Percentiles rank a stretch among this genome's conserved stretches.
Evolutionary conservation across 2,888 invertebrate species (phyloP).

Genomic region (Ophion obscuratus): DNA sequence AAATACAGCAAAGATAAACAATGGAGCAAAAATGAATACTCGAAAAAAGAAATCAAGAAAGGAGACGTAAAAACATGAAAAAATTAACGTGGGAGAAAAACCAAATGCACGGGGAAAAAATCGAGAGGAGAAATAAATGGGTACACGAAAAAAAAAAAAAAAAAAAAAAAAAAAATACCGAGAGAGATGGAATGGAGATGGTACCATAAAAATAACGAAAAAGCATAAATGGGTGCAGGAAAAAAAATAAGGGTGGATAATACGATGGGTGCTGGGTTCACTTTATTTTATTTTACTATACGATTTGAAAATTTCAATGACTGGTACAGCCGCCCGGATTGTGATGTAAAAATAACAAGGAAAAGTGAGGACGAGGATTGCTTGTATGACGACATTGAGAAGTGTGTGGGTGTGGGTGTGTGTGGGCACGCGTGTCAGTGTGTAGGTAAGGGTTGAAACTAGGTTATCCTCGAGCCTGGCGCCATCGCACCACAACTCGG

Average conservation of each 20-base stretch:
- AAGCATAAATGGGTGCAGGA: neutral
- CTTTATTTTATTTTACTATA: too few relatives aligned
- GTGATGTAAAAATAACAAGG: neutral
- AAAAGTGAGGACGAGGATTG: neutral
- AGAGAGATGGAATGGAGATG: too few relatives aligned
- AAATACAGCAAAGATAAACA: too few relatives aligned
- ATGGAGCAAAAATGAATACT: too few relatives aligned
- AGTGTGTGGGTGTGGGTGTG: conserved; percentile 13
- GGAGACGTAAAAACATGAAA: too few relatives aligned
- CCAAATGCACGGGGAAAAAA: too few relatives aligned
- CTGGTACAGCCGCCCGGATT: neutral
- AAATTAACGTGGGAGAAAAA: too few relatives aligned
- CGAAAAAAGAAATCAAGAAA: too few relatives aligned
- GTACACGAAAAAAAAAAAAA: too few relatives aligned
- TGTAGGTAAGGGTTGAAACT: conserved; percentile 30
- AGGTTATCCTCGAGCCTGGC: conserved; percentile 71
- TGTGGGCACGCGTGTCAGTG: neutral
- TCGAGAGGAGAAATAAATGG: too few relatives aligned
- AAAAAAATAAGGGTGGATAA: neutral
- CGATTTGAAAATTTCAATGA: too few relatives aligned
- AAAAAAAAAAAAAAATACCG: too few relatives aligned
- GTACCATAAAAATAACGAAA: neutral
- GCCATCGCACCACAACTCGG: conserved; percentile 74
- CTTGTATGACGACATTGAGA: neutral
- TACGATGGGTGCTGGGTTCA: neutral